Conservation (phyloP, 2,113 vertebrate species). For the Labeo rohita region DNA sequence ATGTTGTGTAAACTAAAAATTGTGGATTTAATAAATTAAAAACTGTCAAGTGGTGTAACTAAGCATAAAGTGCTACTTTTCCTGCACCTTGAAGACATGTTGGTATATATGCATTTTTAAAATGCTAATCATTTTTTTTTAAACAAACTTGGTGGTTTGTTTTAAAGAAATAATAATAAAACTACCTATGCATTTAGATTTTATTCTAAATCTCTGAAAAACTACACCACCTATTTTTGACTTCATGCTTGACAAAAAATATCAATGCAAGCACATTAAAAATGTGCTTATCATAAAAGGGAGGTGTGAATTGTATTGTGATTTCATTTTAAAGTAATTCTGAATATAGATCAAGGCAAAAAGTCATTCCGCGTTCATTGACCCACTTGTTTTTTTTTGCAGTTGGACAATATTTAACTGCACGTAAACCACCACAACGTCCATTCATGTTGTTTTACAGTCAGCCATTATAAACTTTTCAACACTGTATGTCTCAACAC, state of each 20-base stretch:
- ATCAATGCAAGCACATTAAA: background rate
- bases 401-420: constrained; percentile 6
- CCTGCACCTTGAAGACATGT: background rate
- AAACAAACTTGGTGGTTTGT: background rate
- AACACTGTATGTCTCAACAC: background rate
- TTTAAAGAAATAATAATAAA: background rate
- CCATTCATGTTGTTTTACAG: constrained; percentile 1
- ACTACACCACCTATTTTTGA: no score
- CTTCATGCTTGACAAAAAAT: no score
- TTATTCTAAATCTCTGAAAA: no score
- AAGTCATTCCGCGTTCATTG: background rate
- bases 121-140: background rate
- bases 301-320: background rate
- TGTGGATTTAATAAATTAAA: background rate
- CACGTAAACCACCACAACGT: background rate
- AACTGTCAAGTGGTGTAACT: background rate
- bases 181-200: no score
- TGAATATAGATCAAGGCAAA: background rate
- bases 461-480: constrained; percentile 9
- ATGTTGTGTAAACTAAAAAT: background rate
- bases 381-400: background rate
- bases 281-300: background rate
- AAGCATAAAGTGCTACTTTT: background rate
- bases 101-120: background rate
- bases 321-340: background rate